Evolutionary conservation across 2,888 invertebrate species (phyloP).

Genomic region (Thelaira solivaga): DNA sequence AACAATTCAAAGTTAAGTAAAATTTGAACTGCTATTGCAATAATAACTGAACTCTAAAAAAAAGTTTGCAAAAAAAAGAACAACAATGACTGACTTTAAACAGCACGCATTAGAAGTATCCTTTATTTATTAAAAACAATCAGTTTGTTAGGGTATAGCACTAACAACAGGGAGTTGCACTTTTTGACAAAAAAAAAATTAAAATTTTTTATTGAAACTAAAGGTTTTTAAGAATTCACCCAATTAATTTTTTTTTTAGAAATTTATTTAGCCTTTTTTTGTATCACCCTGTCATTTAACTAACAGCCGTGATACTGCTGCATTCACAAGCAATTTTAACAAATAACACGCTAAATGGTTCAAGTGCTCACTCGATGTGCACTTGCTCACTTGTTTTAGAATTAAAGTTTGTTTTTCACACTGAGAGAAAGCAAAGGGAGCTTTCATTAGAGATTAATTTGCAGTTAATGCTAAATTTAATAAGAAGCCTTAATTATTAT

Average conservation of each 20-base stretch:
- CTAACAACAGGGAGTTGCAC: neutral
- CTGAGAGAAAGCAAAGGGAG: too few relatives aligned
- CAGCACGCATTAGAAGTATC: neutral
- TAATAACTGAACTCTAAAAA: neutral
- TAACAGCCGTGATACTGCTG: neutral
- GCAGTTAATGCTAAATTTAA: too few relatives aligned
- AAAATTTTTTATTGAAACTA: neutral
- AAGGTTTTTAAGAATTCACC: neutral
- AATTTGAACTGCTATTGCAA: conserved; percentile 20
- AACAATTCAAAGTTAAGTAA: neutral
- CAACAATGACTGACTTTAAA: neutral
- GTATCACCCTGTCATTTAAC: neutral
- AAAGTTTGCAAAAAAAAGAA: conserved; percentile 8
- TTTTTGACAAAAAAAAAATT: neutral
- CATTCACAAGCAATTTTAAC: neutral
- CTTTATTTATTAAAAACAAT: conserved; percentile 18
- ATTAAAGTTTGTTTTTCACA: neutral
- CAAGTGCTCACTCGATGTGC: conserved; percentile 1
- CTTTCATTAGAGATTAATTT: too few relatives aligned
- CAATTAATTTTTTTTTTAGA: neutral
- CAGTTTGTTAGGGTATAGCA: conserved; percentile 3
- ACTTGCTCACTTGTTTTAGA: conserved; percentile 2
- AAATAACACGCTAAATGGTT: conserved; percentile 1
- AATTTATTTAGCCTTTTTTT: neutral
- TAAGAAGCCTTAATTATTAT: too few relatives aligned